phyloP scores from a whole-genome alignment of 2,888 invertebrate species.

The Tinea pellionella region DNA sequence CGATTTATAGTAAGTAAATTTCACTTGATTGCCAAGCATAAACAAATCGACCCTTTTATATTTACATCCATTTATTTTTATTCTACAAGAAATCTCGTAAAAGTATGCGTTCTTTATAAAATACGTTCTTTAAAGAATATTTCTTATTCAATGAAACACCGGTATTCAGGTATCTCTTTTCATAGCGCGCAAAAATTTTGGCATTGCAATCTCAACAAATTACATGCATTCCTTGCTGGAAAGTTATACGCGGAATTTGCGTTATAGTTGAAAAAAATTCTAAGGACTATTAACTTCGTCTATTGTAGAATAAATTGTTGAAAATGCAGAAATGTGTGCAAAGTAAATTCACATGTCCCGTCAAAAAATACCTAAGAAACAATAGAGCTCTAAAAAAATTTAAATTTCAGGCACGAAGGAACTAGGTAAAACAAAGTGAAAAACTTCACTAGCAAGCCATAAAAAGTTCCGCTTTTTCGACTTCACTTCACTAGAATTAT shows the following conservation, averaged over 20 bases:
- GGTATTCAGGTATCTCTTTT: neutral
- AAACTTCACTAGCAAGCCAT: slow-evolving; percentile 9
- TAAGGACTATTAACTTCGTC: too few relatives aligned
- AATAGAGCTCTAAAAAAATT: neutral
- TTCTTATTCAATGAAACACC: neutral
- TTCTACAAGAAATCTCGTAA: too few relatives aligned
- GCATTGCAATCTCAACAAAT: neutral
- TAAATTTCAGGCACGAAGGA: neutral
- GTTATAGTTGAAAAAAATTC: too few relatives aligned
- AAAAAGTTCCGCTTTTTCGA: neutral
- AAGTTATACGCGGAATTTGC: neutral
- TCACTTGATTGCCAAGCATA: neutral
- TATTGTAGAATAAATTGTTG: too few relatives aligned
- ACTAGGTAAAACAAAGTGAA: neutral
- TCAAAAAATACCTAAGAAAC: neutral
- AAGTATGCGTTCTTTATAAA: too few relatives aligned
- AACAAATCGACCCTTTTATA: neutral
- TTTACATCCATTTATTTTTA: neutral
- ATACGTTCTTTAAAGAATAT: neutral
- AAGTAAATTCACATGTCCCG: neutral
- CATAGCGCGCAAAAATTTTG: neutral
- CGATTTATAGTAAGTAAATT: neutral
- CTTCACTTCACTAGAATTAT: neutral
- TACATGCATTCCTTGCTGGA: slow-evolving; percentile 1
- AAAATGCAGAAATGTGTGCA: too few relatives aligned